phyloP scores from a whole-genome alignment of 2,888 invertebrate species.

The Galeopsomyia nigrocyanea region DNA sequence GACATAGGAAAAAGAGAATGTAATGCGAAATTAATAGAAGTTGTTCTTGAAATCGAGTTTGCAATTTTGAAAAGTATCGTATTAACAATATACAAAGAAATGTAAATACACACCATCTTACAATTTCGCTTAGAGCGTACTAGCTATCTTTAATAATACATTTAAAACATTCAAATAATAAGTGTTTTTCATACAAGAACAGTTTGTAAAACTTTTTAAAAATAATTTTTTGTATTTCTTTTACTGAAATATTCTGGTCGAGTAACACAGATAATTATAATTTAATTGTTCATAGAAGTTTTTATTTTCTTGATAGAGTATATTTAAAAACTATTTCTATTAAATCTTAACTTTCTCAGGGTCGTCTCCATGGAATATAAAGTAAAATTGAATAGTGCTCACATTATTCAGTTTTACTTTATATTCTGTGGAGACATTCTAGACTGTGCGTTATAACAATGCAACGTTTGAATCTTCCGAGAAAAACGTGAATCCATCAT shows the following conservation, averaged over 20 bases:
- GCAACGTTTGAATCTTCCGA: background rate
- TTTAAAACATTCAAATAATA: background rate
- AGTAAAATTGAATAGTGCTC: background rate
- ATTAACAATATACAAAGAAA: conserved; percentile 12
- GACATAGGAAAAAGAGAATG: conserved; percentile 41
- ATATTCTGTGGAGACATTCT: conserved; percentile 27
- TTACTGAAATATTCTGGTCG: background rate
- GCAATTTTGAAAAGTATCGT: background rate
- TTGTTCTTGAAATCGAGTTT: background rate
- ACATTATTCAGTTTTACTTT: conserved; percentile 20
- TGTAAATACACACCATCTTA: background rate
- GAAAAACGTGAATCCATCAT: background rate
- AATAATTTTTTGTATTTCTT: background rate
- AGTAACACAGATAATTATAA: conserved; percentile 12
- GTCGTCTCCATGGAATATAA: conserved; percentile 32
- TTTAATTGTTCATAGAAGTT: background rate
- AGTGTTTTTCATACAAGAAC: conserved; percentile 5
- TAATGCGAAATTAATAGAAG: conserved; percentile 36
- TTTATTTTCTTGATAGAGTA: background rate
- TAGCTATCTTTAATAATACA: no score
- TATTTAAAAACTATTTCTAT: conserved; percentile 8
- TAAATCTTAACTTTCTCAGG: conserved; percentile 2
- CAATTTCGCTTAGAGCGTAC: no score
- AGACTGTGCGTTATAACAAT: background rate
- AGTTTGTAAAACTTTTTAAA: conserved; percentile 8